Evolutionary conservation across 2,113 vertebrate species (phyloP).

Genomic region (Calypte anna): DNA sequence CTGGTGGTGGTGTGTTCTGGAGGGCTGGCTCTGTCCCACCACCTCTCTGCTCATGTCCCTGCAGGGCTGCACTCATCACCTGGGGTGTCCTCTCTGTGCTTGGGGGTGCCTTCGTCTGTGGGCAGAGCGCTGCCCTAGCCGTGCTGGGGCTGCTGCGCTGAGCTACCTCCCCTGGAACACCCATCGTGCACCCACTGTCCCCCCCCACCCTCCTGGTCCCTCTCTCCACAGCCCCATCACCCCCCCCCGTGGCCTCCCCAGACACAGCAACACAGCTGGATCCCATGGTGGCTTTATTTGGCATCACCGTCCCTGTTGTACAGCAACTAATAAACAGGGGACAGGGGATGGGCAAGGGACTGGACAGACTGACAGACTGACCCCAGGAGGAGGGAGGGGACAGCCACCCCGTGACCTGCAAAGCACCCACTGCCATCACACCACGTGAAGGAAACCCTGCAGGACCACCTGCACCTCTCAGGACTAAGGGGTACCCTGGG

Average conservation of each 20-base stretch:
- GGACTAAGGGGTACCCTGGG: neutral
- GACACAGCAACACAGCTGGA: neutral
- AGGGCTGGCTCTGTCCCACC: neutral
- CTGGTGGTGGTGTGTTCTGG: neutral
- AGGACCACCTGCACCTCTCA: neutral
- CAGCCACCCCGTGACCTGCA: neutral
- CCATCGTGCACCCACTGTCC: neutral
- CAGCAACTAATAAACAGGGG: conserved; percentile 39
- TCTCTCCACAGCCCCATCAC: too few relatives aligned
- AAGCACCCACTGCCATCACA: neutral
- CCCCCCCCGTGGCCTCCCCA: accelerated
- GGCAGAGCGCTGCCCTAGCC: conserved; percentile 89
- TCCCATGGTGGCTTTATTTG: conserved; percentile 53
- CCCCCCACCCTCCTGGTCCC: neutral
- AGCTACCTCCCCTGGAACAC: neutral
- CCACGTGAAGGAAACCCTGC: neutral
- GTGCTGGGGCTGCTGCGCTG: conserved; percentile 79
- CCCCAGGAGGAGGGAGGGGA: neutral
- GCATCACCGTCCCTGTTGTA: neutral
- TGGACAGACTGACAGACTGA: neutral
- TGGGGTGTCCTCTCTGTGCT: conserved; percentile 88
- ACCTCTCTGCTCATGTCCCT: neutral
- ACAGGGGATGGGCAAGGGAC: neutral
- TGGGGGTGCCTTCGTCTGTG: conserved; percentile 89
- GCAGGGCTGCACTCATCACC: conserved; percentile 77